These are phyloP conservation scores for Apamea sordens DNA, from an alignment of 2,888 invertebrate species.

Conservation along the genomic window DNA sequence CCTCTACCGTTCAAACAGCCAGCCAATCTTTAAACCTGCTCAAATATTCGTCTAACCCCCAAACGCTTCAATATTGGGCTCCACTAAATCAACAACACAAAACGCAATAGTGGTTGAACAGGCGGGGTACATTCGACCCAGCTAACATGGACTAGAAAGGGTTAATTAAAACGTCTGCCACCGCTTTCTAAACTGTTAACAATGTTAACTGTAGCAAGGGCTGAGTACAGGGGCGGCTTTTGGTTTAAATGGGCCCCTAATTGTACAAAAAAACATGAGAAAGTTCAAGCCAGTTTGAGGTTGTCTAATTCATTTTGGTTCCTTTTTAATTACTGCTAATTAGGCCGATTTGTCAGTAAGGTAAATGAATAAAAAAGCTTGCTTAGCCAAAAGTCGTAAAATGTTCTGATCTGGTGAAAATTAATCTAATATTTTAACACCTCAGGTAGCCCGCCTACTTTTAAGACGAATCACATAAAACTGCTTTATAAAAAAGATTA, in stretches of 20 bases:
- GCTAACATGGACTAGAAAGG: conserved; percentile 70
- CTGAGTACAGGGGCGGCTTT: conserved; percentile 56
- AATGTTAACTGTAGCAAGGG: conserved; percentile 66
- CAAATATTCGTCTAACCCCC: conserved; percentile 52
- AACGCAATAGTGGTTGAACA: conserved; percentile 63
- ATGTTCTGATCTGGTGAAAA: conserved; percentile 16
- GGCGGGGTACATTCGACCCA: conserved; percentile 59
- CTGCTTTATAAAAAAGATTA: not conserved
- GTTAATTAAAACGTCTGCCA: conserved; percentile 81
- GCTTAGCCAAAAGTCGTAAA: not conserved
- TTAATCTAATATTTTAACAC: conserved; percentile 10
- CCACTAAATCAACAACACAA: conserved; percentile 61
- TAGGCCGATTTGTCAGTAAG: conserved; percentile 27
- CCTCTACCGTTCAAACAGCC: conserved; percentile 4
- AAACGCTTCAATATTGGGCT: conserved; percentile 58
- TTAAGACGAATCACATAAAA: conserved; percentile 9
- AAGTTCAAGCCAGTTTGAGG: conserved; percentile 25
- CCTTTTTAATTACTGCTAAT: conserved; percentile 41
- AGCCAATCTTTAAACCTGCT: conserved; percentile 49
- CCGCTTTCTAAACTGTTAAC: conserved; percentile 70
- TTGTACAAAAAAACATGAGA: conserved; percentile 29
- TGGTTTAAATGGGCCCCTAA: conserved; percentile 17
- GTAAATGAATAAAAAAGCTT: conserved; percentile 21
- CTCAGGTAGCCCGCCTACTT: not conserved
- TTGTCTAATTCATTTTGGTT: conserved; percentile 28